Evolutionary conservation across 2,797 vertebrate species (phyloP), one percentile per base, ranked within the genome.

Genomic region (Myiothlypis chrysogaster): DNA sequence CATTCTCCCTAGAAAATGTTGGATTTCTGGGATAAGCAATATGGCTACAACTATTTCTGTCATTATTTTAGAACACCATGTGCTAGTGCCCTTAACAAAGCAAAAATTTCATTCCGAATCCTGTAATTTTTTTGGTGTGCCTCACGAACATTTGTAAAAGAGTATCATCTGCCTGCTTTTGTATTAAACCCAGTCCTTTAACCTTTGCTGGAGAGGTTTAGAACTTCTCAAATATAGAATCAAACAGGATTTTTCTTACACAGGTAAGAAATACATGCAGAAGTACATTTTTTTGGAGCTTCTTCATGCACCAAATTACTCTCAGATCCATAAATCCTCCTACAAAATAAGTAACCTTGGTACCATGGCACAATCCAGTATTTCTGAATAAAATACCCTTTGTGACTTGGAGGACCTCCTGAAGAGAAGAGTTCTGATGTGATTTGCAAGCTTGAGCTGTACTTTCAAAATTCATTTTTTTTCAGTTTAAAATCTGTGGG

Each of bases 31-130:
- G 68, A 65, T 68, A 47, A 85, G 92, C 92, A 95, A 94, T 95
- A 93, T 92, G 93, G 79, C 76, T 85, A 21, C 76, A 34, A 55
- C 87, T 93, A 93, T 95, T 92, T 95, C 89, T 94, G 92, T 92
- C 84, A 30, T 83, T 80, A 63, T 79, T 89, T 94, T 57, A 89
- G 93, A 95, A 89, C 75, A 78, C 82, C 71, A 49, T 92, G 93
- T 96, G 82, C 89, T 91, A 46, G 44, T 87, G 65, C 57, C 65
- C 56, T 71, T 85, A 85, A 77, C 71, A 82, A 82, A 89, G 76
- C 35, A 25, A 84, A 86, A 90, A 24, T 15, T 88, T 89, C 21
- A 7, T 78, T 91, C 57, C 10, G 6, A 71, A 65, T 68, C 80
- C 57, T 37, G n/a, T 50, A 15, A 75, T 53, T 92, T 70, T 72